Evolutionary conservation across 2,113 vertebrate species (phyloP).

Genomic region (Herpailurus yagouaroundi): DNA sequence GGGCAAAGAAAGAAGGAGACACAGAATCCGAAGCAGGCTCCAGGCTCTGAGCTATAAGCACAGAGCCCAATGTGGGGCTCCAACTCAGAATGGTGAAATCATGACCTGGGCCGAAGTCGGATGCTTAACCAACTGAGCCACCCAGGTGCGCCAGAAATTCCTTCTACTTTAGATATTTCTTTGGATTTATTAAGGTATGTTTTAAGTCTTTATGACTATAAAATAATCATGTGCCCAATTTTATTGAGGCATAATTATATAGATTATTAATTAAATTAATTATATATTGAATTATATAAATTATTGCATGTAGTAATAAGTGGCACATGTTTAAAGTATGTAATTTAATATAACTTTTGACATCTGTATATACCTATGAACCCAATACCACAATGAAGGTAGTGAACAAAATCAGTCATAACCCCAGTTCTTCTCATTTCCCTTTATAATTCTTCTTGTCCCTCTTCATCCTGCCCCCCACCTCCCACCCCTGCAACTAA

Average conservation of each 20-base stretch:
- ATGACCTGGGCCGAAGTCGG: not conserved
- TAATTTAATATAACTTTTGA: not conserved
- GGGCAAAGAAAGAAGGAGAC: not conserved
- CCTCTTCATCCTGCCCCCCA: not conserved
- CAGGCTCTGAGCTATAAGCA: not conserved
- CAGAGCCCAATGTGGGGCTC: not conserved
- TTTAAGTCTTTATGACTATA: not conserved
- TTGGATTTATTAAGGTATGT: not conserved
- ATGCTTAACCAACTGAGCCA: not conserved
- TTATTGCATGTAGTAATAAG: not conserved
- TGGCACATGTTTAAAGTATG: not conserved
- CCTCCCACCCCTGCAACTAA: not conserved
- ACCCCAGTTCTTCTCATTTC: not conserved
- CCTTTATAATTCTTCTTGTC: not conserved
- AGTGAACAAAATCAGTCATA: not conserved
- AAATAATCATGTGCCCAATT: not conserved
- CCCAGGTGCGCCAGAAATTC: not conserved
- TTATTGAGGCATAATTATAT: not conserved
- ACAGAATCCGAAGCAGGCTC: not conserved
- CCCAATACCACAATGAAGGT: not conserved
- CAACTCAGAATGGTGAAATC: not conserved
- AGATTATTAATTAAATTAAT: not conserved
- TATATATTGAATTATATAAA: not conserved
- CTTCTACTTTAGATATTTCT: not conserved
- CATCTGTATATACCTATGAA: not conserved